Conservation (phyloP, 2,797 vertebrate species). For the Microchirus variegatus region DNA sequence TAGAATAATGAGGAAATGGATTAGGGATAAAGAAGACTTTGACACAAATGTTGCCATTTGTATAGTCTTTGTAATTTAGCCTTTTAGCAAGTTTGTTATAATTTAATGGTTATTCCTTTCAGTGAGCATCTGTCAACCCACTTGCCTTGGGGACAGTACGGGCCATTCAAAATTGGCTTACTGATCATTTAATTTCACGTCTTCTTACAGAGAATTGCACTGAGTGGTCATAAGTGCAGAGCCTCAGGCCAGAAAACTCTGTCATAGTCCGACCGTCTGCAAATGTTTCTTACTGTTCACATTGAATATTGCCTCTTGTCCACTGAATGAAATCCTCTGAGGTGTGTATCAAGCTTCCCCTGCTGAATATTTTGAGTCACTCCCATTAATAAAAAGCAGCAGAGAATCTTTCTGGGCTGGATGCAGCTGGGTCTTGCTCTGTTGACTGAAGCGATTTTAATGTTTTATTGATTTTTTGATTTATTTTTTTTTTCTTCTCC, state of each 20-base stretch:
- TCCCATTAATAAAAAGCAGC: slow-evolving; percentile 53
- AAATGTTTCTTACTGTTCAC: slow-evolving; percentile 36
- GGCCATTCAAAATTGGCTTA: slow-evolving; percentile 55
- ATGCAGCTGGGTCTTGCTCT: slow-evolving; percentile 83
- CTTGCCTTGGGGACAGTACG: slow-evolving; percentile 53
- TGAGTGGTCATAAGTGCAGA: slow-evolving; percentile 59
- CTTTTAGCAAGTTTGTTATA: slow-evolving; percentile 52
- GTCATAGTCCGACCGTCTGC: slow-evolving; percentile 39
- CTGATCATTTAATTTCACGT: slow-evolving; percentile 72
- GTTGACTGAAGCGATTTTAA: slow-evolving; percentile 85
- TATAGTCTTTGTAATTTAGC: slow-evolving; percentile 56
- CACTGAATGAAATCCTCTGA: slow-evolving; percentile 45
- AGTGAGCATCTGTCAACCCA: slow-evolving; percentile 54
- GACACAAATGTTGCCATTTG: slow-evolving; percentile 62
- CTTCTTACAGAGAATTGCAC: slow-evolving; percentile 51
- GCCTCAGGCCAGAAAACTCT: slow-evolving; percentile 52
- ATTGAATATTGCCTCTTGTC: slow-evolving; percentile 38
- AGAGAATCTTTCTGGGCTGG: slow-evolving; percentile 68
- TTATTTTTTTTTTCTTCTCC: slow-evolving; percentile 79
- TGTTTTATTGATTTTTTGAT: slow-evolving; percentile 84
- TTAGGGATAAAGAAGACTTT: slow-evolving; percentile 39
- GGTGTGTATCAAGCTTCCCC: slow-evolving; percentile 47
- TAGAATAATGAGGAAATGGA: slow-evolving; percentile 40
- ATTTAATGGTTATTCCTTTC: slow-evolving; percentile 61
- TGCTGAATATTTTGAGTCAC: slow-evolving; percentile 60